Evolutionary conservation across 2,113 vertebrate genomes (phyloP), one percentile per base, ranked within the genome.

Genomic region (Lampris incognitus): DNA sequence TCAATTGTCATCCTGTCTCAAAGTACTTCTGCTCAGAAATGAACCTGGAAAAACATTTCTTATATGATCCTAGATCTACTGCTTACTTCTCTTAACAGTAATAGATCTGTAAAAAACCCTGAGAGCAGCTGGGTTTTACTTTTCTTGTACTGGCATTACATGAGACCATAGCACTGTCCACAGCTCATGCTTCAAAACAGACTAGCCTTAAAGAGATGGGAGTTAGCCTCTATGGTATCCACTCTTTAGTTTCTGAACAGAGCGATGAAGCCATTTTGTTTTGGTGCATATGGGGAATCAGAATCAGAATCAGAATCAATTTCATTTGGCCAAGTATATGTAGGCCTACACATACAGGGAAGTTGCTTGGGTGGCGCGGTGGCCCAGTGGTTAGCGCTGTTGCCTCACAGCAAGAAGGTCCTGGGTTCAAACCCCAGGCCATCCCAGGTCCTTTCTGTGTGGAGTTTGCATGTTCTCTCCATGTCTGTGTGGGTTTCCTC

Each of bases 91-190:
- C 48, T 42, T 62, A 42, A 58, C 58, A 51, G 42, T 51, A 13
- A 36, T 9, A 36, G 66, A 4, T 66, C 24, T n/a, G 38, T 38
- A 66, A 38, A 13, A 51, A 36, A 51, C 62, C 48, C 61, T 48
- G 6, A 64, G 9, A 68, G 39, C 51, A 55, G n/a, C 50, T 56
- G 52, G 39, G 51, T 36, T 40, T 48, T 66, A 37, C 24, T 24
- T 24, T 24, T 24, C 24, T 24, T 66, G 63, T 66, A 51, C 46
- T 66, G 63, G 39, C 63, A 66, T 51, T 10, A 48, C 42, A 54
- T 39, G 2, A 50, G 11, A 5, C 5, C 38, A 52, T 5, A 50
- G 64, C 48, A 49, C 46, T n/a, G 37, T 37, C n/a, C 36, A 1
- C 56, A 38, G 37, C 38, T 58, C 56, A 41, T 36, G 40, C 64